Evolutionary conservation across 2,797 vertebrate genomes (phyloP), one percentile per base, ranked within the genome.

Genomic region (Bradypus variegatus): DNA sequence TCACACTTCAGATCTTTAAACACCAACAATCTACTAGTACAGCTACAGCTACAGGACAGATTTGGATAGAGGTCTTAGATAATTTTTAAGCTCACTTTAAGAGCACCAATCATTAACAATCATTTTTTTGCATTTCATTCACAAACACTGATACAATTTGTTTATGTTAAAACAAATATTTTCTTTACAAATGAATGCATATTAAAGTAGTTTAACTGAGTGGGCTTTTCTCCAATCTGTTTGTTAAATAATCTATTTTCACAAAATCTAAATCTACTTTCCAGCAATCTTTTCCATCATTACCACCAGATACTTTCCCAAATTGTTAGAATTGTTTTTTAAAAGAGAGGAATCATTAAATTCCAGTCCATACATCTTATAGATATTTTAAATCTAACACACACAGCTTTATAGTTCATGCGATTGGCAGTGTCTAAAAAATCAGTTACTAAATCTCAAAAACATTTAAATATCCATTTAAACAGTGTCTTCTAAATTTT

Each of bases 391-490:
- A 96, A 98, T 97, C 98, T 98, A 99, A 99, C 98, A 98, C 97
- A 98, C 98, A 99, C 98, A 98, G 97, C 97, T 98, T 97, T 98
- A 98, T 97, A 97, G 97, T 97, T 98, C 98, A 99, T 99, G 99
- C 98, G 94, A 98, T 98, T 98, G 97, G 98, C 98, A 98, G 96
- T 98, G 98, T 98, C 98, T 98, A 98, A 97, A 98, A 98, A 98
- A 98, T 98, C 97, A 97, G 89, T 97, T 97, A 97, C 98, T 98
- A 97, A 96, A 97, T 97, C 98, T 96, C 97, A 98, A 98, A 98
- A 98, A 98, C 98, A 97, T 97, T 98, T 97, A 98, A 98, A 98
- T 98, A 98, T 97, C 98, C 98, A 97, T 98, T 98, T 97, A 97
- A 98, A 98, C 98, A 97, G 98, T 97, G 98, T 98, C 98, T 97